These are phyloP conservation scores for Pristionchus fissidentatus DNA, from an alignment of 2,888 invertebrate species.

Conservation along the genomic window DNA sequence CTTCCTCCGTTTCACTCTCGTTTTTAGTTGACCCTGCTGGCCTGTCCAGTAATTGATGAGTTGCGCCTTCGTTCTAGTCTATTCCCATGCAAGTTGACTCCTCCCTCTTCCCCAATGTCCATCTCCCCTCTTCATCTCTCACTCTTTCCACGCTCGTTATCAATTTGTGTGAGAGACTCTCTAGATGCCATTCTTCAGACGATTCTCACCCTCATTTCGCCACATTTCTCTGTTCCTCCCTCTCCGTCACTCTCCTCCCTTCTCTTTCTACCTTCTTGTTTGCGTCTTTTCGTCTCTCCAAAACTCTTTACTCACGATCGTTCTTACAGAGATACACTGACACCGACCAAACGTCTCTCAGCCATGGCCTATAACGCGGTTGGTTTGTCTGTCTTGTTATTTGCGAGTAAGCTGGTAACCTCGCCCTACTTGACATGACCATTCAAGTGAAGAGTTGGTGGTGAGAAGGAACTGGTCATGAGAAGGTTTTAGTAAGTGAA, in stretches of 20 bases:
- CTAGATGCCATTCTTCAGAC: background rate
- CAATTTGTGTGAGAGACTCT: slow-evolving; percentile 21
- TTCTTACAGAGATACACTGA: slow-evolving; percentile 16
- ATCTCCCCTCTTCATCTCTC: background rate
- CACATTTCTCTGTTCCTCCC: background rate
- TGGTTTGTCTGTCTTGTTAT: background rate
- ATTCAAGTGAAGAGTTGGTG: no score
- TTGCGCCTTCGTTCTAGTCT: slow-evolving; percentile 1
- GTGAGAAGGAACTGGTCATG: no score
- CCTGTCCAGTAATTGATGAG: no score
- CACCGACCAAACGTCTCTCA: slow-evolving; percentile 8
- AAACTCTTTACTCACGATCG: slow-evolving; percentile 21
- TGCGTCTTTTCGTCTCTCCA: slow-evolving; percentile 1
- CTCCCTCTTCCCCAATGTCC: background rate
- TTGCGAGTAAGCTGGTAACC: no score
- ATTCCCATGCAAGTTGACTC: background rate
- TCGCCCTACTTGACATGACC: no score
- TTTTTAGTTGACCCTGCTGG: no score
- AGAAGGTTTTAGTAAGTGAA: no score
- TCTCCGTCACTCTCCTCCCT: background rate
- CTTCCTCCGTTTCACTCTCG: background rate
- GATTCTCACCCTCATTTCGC: slow-evolving; percentile 6
- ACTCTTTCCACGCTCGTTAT: slow-evolving; percentile 1
- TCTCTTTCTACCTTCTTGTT: background rate
- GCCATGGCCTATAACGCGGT: slow-evolving; percentile 44